Evolutionary conservation across 2,888 invertebrate species (phyloP).

Genomic region (Dynastes hyllus): DNA sequence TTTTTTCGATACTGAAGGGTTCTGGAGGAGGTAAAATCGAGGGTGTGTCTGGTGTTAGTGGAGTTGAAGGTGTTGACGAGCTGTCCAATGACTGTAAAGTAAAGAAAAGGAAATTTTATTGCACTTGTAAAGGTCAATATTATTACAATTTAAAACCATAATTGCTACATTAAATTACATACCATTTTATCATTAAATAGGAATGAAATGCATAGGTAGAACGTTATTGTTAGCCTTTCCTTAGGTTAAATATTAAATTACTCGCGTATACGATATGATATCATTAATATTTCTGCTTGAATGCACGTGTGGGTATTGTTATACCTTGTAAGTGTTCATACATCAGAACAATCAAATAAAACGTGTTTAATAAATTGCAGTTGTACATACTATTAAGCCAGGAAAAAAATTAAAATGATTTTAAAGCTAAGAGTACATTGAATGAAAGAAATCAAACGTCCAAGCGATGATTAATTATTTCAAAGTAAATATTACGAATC

Average conservation of each 20-base stretch:
- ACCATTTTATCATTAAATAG: too few relatives aligned
- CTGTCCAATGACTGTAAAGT: constrained; percentile 56
- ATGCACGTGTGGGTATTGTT: constrained; percentile 15
- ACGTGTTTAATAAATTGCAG: constrained; percentile 5
- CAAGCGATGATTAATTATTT: too few relatives aligned
- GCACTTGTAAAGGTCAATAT: too few relatives aligned
- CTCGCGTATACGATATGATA: constrained; percentile 2
- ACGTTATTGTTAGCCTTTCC: too few relatives aligned
- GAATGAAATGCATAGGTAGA: too few relatives aligned
- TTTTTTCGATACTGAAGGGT: constrained; percentile 70
- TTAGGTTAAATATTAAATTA: neutral
- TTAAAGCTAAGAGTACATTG: too few relatives aligned
- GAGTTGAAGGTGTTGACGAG: constrained; percentile 65
- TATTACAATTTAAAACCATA: too few relatives aligned
- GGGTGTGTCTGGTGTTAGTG: constrained; percentile 62
- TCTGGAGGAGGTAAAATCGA: constrained; percentile 54
- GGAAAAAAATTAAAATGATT: too few relatives aligned
- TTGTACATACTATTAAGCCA: neutral
- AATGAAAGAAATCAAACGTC: too few relatives aligned
- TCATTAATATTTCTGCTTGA: constrained; percentile 27
- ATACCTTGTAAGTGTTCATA: neutral
- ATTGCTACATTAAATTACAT: too few relatives aligned
- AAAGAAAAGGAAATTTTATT: too few relatives aligned
- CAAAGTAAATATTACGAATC: too few relatives aligned
- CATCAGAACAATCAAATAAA: constrained; percentile 27